Evolutionary conservation across 2,797 vertebrate species (phyloP).

Genomic region (Chiroxiphia lanceolata): DNA sequence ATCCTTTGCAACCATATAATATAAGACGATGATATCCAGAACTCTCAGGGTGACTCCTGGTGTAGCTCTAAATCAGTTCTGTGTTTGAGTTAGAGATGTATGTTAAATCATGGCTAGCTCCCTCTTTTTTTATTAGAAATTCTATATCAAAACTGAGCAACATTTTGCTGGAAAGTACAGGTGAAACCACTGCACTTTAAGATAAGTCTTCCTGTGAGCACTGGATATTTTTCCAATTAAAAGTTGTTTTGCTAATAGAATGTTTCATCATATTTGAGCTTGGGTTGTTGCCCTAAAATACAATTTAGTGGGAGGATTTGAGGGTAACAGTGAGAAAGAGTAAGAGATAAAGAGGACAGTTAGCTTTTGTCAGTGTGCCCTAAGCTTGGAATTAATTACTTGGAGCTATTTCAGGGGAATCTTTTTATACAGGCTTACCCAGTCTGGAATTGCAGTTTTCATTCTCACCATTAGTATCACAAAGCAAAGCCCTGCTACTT

Average conservation of each 20-base stretch:
- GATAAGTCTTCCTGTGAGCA: background rate
- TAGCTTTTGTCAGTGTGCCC: background rate
- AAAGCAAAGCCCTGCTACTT: background rate
- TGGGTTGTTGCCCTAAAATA: background rate
- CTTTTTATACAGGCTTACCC: background rate
- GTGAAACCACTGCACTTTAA: background rate
- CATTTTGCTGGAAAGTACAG: background rate
- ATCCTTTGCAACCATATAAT: background rate
- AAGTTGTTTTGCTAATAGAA: background rate
- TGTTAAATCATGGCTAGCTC: background rate
- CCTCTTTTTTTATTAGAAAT: background rate
- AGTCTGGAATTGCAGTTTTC: background rate
- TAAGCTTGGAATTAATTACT: background rate
- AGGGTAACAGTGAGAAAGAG: background rate
- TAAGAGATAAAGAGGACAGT: background rate
- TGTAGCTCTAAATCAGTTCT: background rate
- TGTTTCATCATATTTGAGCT: background rate
- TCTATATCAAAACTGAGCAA: background rate
- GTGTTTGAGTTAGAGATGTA: background rate
- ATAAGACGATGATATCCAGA: background rate
- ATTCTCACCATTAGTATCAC: background rate
- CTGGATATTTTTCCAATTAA: background rate
- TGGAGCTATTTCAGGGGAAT: background rate
- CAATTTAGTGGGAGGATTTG: background rate
- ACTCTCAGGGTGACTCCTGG: background rate